These are phyloP conservation scores for Oscheius sp. DNA, from an alignment of 1,140 invertebrate species.

Conservation along the genomic window DNA sequence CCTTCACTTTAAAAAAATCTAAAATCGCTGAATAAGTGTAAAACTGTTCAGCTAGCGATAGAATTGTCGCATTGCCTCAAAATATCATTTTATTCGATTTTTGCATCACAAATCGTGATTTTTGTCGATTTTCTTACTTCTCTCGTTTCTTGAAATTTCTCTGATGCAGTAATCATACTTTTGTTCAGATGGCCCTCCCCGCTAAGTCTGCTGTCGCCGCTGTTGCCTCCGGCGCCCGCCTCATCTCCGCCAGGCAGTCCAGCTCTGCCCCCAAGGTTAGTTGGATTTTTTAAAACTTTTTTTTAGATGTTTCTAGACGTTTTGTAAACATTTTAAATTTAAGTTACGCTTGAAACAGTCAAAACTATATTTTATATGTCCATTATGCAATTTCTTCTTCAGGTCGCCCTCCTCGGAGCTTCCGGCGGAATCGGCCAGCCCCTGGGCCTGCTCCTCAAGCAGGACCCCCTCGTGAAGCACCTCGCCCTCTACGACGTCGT, in stretches of 20 bases:
- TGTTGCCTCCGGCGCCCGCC: constrained; percentile 30
- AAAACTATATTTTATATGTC: background rate
- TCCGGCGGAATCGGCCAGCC: constrained; percentile 97
- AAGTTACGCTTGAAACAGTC: background rate
- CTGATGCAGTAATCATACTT: background rate
- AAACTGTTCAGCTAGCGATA: too few relatives aligned
- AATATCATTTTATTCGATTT: too few relatives aligned
- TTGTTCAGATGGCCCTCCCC: constrained; percentile 29
- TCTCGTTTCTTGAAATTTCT: background rate
- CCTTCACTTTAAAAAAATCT: too few relatives aligned
- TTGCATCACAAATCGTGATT: too few relatives aligned
- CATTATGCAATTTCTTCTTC: too few relatives aligned
- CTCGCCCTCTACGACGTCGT: constrained; percentile 85
- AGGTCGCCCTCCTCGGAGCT: constrained; percentile 93
- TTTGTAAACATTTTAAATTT: too few relatives aligned
- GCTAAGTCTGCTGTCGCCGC: constrained; percentile 30
- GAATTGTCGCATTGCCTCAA: too few relatives aligned
- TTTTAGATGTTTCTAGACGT: too few relatives aligned
- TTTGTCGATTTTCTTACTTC: too few relatives aligned
- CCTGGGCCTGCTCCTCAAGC: constrained; percentile 88
- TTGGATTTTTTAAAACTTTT: background rate
- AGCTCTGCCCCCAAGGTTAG: constrained; percentile 45
- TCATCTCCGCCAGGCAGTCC: constrained; percentile 21
- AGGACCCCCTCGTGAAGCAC: constrained; percentile 70
- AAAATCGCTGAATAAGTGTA: too few relatives aligned